Evolutionary conservation across 2,113 vertebrate genomes (phyloP).

Genomic region (Catharus fuscescens): DNA sequence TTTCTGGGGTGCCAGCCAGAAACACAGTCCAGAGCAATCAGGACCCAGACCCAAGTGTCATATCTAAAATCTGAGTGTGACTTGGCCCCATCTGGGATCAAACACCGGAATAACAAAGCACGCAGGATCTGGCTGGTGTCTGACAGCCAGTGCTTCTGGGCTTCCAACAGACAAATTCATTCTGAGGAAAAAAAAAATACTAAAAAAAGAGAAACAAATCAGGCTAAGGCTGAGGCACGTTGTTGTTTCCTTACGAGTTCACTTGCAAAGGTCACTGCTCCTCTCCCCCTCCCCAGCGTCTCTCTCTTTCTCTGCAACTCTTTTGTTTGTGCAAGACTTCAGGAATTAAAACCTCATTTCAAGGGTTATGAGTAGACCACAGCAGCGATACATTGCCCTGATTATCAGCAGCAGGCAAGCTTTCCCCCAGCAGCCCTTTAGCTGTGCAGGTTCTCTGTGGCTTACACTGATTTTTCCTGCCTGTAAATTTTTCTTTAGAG

Average conservation of each 20-base stretch:
- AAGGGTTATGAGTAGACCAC: constrained; percentile 38
- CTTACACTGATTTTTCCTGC: constrained; percentile 11
- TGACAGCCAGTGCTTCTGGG: constrained; percentile 15
- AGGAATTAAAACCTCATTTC: constrained; percentile 65
- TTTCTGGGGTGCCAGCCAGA: not conserved
- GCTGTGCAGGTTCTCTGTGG: not conserved
- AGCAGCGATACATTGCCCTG: constrained; percentile 7
- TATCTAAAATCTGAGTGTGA: not conserved
- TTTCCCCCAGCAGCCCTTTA: not conserved
- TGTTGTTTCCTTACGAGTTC: constrained; percentile 32
- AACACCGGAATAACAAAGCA: not conserved
- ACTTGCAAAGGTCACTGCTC: constrained; percentile 46
- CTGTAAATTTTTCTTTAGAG: not conserved
- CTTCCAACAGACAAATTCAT: constrained; percentile 8
- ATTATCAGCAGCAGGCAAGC: constrained; percentile 30
- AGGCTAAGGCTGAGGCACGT: not conserved
- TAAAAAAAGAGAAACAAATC: not conserved
- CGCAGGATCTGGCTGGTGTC: not conserved
- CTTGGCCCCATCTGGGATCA: not conserved
- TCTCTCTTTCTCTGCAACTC: constrained; percentile 11
- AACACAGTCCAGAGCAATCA: not conserved
- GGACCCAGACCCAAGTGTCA: not conserved
- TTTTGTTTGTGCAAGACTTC: constrained; percentile 52
- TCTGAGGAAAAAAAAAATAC: not conserved
- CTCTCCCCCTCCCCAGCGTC: not conserved